phyloP scores from a whole-genome alignment of 1,140 invertebrate species.

The Drosophila sp. region DNA sequence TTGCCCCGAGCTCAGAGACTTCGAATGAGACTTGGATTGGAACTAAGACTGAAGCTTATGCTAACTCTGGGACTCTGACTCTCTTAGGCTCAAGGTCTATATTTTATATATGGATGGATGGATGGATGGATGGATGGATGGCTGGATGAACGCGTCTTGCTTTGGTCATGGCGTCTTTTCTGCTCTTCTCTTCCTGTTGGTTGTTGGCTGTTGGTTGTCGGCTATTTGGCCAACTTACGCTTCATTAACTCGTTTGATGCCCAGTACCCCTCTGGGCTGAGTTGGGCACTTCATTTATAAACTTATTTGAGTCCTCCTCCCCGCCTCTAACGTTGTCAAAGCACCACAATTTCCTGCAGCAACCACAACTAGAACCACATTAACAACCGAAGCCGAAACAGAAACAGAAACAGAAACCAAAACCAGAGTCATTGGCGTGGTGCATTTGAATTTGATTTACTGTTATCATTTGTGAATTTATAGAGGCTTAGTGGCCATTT shows the following conservation, averaged over 20 bases:
- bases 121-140: too few species aligned
- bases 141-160: constrained; percentile 3
- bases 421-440: too few species aligned
- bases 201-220: background rate
- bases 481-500: constrained; percentile 37
- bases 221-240: constrained; percentile 42
- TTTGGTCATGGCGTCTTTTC: constrained; percentile 18
- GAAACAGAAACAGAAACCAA: too few species aligned
- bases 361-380: background rate
- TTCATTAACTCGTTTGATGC: constrained; percentile 78
- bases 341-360: background rate
- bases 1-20: too few species aligned
- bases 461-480: constrained; percentile 72
- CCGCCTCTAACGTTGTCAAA: too few species aligned
- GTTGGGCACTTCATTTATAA: constrained; percentile 44
- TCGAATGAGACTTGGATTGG: too few species aligned
- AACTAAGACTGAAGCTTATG: too few species aligned
- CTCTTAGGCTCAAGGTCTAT: too few species aligned
- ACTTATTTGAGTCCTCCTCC: constrained; percentile 5
- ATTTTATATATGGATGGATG: too few species aligned
- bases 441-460: constrained; percentile 69
- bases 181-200: too few species aligned
- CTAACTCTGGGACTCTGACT: too few species aligned
- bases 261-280: constrained; percentile 1
- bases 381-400: too few species aligned